These are phyloP conservation scores for Scomberomorus guttatus DNA, from an alignment of 2,797 vertebrate genomes.

Conservation along the genomic window DNA sequence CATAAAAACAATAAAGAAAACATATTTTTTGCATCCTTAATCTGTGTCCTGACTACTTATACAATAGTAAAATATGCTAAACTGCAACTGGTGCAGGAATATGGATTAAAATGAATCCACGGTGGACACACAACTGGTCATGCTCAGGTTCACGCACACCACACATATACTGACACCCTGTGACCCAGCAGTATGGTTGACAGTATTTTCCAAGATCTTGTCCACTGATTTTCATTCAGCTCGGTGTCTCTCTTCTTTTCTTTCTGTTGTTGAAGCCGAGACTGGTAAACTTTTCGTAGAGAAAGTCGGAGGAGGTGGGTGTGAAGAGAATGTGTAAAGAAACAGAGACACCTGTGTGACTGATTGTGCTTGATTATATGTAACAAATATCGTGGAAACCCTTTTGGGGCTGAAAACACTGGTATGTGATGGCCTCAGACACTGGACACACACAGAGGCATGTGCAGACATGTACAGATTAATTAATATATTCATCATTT, in stretches of 20 bases:
- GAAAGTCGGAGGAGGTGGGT: neutral
- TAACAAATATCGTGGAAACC: neutral
- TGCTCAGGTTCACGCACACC: neutral
- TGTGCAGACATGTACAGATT: constrained; percentile 25
- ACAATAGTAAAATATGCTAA: neutral
- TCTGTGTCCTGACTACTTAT: constrained; percentile 4
- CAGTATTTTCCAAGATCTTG: constrained; percentile 23
- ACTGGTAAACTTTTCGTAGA: constrained; percentile 10
- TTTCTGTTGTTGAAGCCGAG: neutral
- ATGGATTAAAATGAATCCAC: neutral
- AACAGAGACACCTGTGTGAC: neutral
- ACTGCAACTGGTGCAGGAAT: neutral
- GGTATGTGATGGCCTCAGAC: neutral
- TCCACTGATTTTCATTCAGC: constrained; percentile 8
- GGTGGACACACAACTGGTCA: neutral
- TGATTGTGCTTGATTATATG: constrained; percentile 3
- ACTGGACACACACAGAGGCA: constrained; percentile 12
- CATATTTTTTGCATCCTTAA: neutral
- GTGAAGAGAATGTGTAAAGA: neutral
- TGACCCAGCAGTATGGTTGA: constrained; percentile 12
- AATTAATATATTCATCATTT: constrained; percentile 11
- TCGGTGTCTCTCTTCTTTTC: neutral
- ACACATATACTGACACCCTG: neutral
- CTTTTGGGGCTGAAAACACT: neutral
- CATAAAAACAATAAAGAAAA: neutral